Base-by-base conservation (phyloP, 30 jellyfish, hydroid and myxozoan species). In the Cassiopea andromeda region DNA sequence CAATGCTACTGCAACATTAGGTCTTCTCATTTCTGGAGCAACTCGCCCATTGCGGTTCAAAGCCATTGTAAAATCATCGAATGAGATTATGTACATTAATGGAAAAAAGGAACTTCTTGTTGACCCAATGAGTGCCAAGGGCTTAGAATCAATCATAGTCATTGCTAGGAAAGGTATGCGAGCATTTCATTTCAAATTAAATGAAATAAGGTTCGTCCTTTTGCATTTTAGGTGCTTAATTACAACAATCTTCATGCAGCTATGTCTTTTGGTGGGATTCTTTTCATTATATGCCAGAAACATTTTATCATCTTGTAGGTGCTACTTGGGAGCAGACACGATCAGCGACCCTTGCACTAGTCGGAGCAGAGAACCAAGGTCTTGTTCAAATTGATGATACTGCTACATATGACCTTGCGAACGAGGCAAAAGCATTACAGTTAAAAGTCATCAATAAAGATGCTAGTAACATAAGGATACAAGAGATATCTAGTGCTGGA, bases 81-180 rank as follows among this genome's bases (percentile, higher is more conserved):
- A 47, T 8, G 90, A 77, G 44, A 68, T 46, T 8, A 58, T 87
- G 57, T 82, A 44, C 19, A 80, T 89, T 17, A 95, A 95, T 77
- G 99, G 99, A 10, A 85, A 84, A 83, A 75, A 88, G 43, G 90
- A 87, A 46, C 80, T 85, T 18, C 59, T 79, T 17, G 87, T 95
- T 0, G 98, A 95, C 81, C 97, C 97, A 1, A 75, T 61, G 47
- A n/a, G 44, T 50, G 97, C 98, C n/a, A 95, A 84, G 64, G 96
- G 95, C 50, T 87, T 97, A 45, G 97, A 96, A n/a, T 61, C 98
- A 14, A 74, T 92, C 2, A 91, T 95, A 69, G 97, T 95, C 82
- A 92, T 88, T 5, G 97, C 93, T 14, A 85, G 75, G 50, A 77
- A 85, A 85, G 98, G 98, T 93, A 43, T 64, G 38, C 6, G 8